Percentiles rank a stretch among this genome's conserved stretches.
Evolutionary conservation across 1,140 invertebrate species (phyloP).

Genomic region (Nasonia giraulti): DNA sequence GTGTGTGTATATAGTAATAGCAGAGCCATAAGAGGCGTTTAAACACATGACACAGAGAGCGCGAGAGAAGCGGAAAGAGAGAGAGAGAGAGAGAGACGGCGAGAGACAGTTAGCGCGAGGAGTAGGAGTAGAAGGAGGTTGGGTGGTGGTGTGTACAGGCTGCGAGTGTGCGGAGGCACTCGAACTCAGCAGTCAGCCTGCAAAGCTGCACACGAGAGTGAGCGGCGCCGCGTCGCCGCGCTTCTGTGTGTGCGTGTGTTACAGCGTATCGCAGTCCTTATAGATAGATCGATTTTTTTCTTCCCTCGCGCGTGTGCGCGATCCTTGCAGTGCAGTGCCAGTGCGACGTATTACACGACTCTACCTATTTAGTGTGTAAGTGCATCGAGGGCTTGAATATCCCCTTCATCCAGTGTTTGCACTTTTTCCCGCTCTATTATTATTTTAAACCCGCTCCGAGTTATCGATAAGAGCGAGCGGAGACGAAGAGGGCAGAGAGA

Average conservation of each 20-base stretch:
- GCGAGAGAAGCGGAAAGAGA: neutral
- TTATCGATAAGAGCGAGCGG: neutral
- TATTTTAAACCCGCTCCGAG: neutral
- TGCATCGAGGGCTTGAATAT: neutral
- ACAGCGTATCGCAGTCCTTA: neutral
- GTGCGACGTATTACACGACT: neutral
- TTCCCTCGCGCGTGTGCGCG: too few species aligned
- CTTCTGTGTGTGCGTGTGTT: neutral
- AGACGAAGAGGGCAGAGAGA: neutral
- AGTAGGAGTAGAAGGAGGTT: neutral
- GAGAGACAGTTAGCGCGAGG: neutral
- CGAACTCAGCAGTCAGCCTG: slow-evolving; percentile 27
- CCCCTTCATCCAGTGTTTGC: neutral
- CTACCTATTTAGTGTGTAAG: neutral
- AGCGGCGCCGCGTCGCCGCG: neutral
- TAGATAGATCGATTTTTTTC: too few species aligned
- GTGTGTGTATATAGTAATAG: neutral
- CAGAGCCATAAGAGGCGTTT: neutral
- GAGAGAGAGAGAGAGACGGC: neutral
- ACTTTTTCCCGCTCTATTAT: neutral
- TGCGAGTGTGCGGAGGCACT: neutral
- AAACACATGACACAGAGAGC: neutral
- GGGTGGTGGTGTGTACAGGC: slow-evolving; percentile 27
- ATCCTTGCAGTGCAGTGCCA: too few species aligned
- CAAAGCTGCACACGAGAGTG: slow-evolving; percentile 21